These are phyloP conservation scores for Andrena minutula DNA, from an alignment of 2,888 invertebrate genomes.

Conservation along the genomic window DNA sequence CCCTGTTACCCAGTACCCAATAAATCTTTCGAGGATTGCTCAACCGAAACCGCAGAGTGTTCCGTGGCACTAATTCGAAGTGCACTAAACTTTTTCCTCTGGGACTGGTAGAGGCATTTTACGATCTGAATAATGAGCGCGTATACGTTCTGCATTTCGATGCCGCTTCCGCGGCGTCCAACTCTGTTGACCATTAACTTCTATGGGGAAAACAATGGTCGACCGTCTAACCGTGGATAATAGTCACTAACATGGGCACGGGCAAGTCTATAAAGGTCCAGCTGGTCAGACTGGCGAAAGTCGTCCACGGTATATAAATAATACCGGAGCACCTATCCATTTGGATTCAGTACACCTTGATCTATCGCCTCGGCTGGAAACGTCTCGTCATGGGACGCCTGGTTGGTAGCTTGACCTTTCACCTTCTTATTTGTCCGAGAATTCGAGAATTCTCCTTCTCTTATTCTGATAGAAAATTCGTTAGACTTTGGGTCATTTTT, in stretches of 20 bases:
- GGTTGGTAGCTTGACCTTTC: conserved; percentile 73
- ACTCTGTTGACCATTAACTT: neutral
- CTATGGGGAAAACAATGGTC: conserved; percentile 46
- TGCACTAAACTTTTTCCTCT: conserved; percentile 5
- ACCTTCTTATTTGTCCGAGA: too few species aligned
- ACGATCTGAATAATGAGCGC: conserved; percentile 35
- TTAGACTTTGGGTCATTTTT: too few species aligned
- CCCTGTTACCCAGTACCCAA: neutral
- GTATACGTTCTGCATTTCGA: conserved; percentile 10
- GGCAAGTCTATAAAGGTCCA: conserved; percentile 68
- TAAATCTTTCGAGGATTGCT: neutral
- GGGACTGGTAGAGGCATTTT: conserved; percentile 15
- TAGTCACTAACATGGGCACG: conserved; percentile 44
- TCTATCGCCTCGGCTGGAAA: conserved; percentile 62
- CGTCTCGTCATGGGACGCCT: conserved; percentile 74
- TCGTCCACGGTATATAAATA: conserved; percentile 81
- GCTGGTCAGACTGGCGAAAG: conserved; percentile 79
- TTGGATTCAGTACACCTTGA: conserved; percentile 75
- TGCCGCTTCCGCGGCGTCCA: conserved; percentile 1
- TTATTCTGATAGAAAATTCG: neutral
- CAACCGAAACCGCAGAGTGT: neutral
- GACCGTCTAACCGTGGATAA: conserved; percentile 61
- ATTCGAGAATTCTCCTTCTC: neutral
- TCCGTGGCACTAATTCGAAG: neutral
- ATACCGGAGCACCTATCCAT: conserved; percentile 70